These are phyloP conservation scores for Neoseiulus cucumeris DNA, from an alignment of 1,140 invertebrate species.

Conservation along the genomic window DNA sequence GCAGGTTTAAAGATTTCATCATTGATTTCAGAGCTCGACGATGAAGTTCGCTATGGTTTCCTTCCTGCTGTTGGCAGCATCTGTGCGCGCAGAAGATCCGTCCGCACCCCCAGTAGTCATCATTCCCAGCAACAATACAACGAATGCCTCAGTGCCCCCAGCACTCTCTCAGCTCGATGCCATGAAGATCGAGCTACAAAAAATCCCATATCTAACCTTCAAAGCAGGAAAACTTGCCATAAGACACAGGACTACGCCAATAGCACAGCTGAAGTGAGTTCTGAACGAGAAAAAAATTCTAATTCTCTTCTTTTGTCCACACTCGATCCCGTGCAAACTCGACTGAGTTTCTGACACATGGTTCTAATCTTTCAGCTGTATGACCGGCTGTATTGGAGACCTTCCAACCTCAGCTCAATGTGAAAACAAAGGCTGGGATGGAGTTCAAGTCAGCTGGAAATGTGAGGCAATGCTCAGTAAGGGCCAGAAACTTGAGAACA, in stretches of 20 bases:
- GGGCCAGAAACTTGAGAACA: neutral
- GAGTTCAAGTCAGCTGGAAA: neutral
- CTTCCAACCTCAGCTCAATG: neutral
- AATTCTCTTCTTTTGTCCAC: no score
- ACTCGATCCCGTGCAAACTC: no score
- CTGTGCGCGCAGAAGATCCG: no score
- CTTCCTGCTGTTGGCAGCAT: no score
- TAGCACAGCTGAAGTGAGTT: neutral
- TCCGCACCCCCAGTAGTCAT: no score
- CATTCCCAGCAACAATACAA: no score
- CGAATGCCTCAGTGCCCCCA: neutral
- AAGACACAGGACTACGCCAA: neutral
- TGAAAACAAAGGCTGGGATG: constrained; percentile 1
- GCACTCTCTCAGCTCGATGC: neutral
- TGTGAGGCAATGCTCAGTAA: neutral
- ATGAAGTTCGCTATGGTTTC: no score
- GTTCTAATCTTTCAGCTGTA: neutral
- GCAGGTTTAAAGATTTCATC: no score
- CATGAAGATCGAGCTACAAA: neutral
- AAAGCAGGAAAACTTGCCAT: neutral
- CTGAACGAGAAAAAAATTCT: no score
- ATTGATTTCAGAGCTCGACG: no score
- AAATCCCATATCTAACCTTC: neutral
- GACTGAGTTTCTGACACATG: no score
- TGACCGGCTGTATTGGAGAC: neutral